phyloP scores from a whole-genome alignment of 2,797 vertebrate species.

The Sciurus vulgaris region DNA sequence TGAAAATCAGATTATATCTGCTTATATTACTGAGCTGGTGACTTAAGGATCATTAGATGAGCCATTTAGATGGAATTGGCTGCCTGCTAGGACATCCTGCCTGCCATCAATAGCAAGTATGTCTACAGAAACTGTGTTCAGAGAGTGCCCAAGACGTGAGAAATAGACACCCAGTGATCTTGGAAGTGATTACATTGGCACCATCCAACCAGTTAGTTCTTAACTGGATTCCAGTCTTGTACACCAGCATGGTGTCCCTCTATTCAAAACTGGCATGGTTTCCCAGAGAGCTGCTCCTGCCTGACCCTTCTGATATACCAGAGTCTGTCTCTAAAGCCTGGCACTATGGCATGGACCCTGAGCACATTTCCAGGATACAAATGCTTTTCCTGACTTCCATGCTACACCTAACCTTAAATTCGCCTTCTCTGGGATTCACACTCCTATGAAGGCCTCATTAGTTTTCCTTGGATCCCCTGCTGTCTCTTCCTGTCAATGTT shows the following conservation, averaged over 20 bases:
- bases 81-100: neutral
- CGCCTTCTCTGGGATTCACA: neutral
- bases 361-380: neutral
- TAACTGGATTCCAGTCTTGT: neutral
- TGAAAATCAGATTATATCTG: constrained; percentile 40
- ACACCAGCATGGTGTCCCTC: neutral
- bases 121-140: neutral
- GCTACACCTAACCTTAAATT: neutral
- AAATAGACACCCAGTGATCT: neutral
- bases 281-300: neutral
- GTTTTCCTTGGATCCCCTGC: neutral
- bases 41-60: constrained; percentile 37
- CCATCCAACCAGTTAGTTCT: neutral
- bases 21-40: constrained; percentile 18
- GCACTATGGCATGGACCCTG: neutral
- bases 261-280: neutral
- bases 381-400: neutral
- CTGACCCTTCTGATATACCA: neutral
- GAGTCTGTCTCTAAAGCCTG: neutral
- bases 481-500: neutral
- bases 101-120: constrained; percentile 31
- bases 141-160: neutral
- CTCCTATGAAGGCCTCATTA: neutral
- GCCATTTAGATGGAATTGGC: neutral
- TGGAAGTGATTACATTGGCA: neutral